These are phyloP conservation scores for Acanthurus lineatus DNA, from an alignment of 2,797 vertebrate species.

Conservation along the genomic window DNA sequence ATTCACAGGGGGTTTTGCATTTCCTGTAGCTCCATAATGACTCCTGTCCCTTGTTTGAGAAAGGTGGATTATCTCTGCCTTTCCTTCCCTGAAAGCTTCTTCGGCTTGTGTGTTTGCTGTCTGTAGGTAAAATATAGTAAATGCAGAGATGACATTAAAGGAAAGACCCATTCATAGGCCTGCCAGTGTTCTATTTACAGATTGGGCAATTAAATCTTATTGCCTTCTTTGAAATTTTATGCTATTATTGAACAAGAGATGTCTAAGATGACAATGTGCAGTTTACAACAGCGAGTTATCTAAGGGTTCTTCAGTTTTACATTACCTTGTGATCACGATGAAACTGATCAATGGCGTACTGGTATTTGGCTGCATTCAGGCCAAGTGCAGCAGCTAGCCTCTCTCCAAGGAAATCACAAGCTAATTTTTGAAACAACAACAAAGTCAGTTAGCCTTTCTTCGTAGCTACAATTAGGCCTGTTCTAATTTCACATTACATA, in stretches of 20 bases:
- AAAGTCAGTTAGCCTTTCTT: not conserved
- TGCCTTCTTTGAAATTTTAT: not conserved
- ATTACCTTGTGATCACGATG: conserved; percentile 77
- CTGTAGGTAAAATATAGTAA: conserved; percentile 38
- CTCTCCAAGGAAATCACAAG: conserved; percentile 86
- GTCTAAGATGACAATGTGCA: not conserved
- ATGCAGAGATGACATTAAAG: not conserved
- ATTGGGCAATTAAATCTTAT: not conserved
- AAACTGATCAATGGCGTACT: conserved; percentile 82
- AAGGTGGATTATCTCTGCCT: conserved; percentile 63
- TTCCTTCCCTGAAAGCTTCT: not conserved
- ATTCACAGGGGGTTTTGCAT: not conserved
- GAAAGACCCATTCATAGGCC: not conserved
- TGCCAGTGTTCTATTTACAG: not conserved
- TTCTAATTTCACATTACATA: conserved; percentile 61
- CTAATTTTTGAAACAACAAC: conserved; percentile 61
- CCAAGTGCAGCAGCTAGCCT: conserved; percentile 82
- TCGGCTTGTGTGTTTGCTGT: conserved; percentile 38
- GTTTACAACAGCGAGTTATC: not conserved
- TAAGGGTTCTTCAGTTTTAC: conserved; percentile 25
- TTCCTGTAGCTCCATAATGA: conserved; percentile 74
- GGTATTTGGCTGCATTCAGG: conserved; percentile 85
- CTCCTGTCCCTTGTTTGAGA: conserved; percentile 1
- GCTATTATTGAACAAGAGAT: not conserved
- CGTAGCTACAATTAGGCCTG: not conserved